Percentiles rank a stretch among this genome's conserved stretches.
phyloP scores from a whole-genome alignment of 1,140 invertebrate species.

The Penaeus vannamei region DNA sequence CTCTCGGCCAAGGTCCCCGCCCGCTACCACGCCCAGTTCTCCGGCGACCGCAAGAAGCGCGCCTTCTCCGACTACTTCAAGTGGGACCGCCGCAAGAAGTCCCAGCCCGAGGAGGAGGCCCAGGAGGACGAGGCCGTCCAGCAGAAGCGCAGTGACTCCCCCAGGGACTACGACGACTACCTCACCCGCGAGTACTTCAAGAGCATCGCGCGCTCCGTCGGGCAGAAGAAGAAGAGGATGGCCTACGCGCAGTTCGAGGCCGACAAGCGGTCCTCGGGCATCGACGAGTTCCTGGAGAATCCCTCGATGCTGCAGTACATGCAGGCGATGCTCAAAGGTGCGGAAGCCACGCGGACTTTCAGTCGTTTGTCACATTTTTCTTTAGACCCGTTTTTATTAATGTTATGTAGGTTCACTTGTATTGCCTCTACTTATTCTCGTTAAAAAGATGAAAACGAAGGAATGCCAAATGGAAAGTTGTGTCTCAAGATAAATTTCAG shows the following conservation, averaged over 20 bases:
- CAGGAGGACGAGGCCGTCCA: neutral
- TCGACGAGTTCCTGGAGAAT: conserved; percentile 46
- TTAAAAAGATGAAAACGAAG: too few species aligned
- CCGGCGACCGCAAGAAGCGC: conserved; percentile 35
- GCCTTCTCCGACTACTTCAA: conserved; percentile 59
- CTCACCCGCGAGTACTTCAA: conserved; percentile 56
- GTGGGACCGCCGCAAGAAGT: conserved; percentile 22
- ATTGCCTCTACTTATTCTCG: too few species aligned
- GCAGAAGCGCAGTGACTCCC: too few species aligned
- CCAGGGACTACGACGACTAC: conserved; percentile 39
- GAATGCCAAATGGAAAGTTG: too few species aligned
- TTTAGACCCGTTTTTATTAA: too few species aligned
- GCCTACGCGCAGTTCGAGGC: conserved; percentile 58
- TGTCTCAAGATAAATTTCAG: too few species aligned
- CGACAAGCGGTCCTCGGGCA: neutral
- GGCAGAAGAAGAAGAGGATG: conserved; percentile 58
- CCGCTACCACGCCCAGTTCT: neutral
- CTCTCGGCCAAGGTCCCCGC: neutral
- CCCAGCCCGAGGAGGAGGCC: neutral
- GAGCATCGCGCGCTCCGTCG: conserved; percentile 48
- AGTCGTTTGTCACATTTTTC: too few species aligned
- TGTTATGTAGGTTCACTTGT: too few species aligned
- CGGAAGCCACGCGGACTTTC: neutral
- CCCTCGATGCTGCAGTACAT: conserved; percentile 43
- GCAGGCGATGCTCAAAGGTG: conserved; percentile 51